Percentiles rank a stretch among this genome's conserved stretches.
These are phyloP conservation scores for Leptobrachium ailaonicum DNA, from an alignment of 2,113 vertebrate species.

Conservation along the genomic window DNA sequence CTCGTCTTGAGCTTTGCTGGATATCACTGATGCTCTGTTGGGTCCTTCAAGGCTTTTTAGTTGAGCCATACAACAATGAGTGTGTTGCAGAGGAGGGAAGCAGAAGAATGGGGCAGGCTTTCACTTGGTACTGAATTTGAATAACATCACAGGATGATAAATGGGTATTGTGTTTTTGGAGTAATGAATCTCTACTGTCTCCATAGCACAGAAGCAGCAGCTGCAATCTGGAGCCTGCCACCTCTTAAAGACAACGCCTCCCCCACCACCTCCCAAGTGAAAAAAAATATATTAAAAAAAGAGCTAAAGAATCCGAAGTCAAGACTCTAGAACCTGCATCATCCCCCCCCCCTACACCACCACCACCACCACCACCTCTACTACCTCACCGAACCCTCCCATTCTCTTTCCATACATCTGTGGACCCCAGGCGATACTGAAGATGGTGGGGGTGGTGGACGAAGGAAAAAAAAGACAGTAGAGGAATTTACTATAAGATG, in stretches of 20 bases:
- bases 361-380: conserved; percentile 16
- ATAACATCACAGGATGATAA: conserved; percentile 99
- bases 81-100: conserved; percentile 79
- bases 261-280: conserved; percentile 52
- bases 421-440: no score
- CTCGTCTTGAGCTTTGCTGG: conserved; percentile 43
- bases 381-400: conserved; percentile 40
- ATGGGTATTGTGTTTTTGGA: conserved; percentile 98
- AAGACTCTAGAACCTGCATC: conserved; percentile 51
- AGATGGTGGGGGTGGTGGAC: no score
- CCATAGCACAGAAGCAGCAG: conserved; percentile 88
- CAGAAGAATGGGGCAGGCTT: conserved; percentile 88
- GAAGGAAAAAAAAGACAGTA: conserved; percentile 3
- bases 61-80: conserved; percentile 82
- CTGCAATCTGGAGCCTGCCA: conserved; percentile 92
- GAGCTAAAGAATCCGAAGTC: conserved; percentile 51
- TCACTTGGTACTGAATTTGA: conserved; percentile 99
- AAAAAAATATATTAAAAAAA: conserved; percentile 1
- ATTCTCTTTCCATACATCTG: conserved; percentile 6
- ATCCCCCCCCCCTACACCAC: conserved; percentile 36
- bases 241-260: conserved; percentile 98
- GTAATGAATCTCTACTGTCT: conserved; percentile 98
- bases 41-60: conserved; percentile 78
- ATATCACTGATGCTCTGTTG: conserved; percentile 67
- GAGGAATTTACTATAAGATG: conserved; percentile 32